Evolutionary conservation across 2,888 invertebrate genomes (phyloP), one percentile per base, ranked within the genome.

Genomic region (Uloborus plumipes): DNA sequence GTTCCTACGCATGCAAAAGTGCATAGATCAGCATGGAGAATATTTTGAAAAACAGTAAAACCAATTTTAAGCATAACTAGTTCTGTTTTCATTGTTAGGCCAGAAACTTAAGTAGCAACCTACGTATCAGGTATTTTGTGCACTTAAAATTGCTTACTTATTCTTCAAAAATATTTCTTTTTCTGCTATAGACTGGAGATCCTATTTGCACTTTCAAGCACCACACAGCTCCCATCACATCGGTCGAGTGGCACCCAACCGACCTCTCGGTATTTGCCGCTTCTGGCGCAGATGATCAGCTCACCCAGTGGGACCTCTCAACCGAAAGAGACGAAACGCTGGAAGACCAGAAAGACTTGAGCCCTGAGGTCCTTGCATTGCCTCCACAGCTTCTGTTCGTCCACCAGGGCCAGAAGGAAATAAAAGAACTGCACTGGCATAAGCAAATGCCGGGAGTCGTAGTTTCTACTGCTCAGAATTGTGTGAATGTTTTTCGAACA

Each of bases 351-450:
- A 87, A 87, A 18, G 86, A 86, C 3, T 84, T 87, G 64, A 87
- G 87, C 55, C 86, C 87, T 22, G 84, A 91, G 64, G 91, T 91
- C n/a, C 53, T 50, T 16, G 58, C 75, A n/a, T 90, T 98, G 72
- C 99, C 99, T 39, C 96, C 98, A 0, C 99, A 99, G 89, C 90
- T 99, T 66, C 90, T 99, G 84, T 99, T 99, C 89, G 96, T 99
- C 86, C 99, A 99, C 89, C 96, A 98, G 62, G 99, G 99, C 59
- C 99, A 99, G 89, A 94, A 93, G 79, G 98, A 99, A 89, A 94
- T 99, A 76, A 99, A 99, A 89, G 99, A 99, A 91, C 90, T 99
- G 49, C 99, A 99, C 89, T 99, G 99, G 99, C 99, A 99, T 90
- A 93, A 94, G 39, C 98, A 99, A 90, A 92, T 98, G 85, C 94